Percentiles rank a stretch among this genome's conserved stretches.
These are phyloP conservation scores for Gastracanthus pulcherrimus DNA, from an alignment of 2,888 invertebrate genomes.

Conservation along the genomic window DNA sequence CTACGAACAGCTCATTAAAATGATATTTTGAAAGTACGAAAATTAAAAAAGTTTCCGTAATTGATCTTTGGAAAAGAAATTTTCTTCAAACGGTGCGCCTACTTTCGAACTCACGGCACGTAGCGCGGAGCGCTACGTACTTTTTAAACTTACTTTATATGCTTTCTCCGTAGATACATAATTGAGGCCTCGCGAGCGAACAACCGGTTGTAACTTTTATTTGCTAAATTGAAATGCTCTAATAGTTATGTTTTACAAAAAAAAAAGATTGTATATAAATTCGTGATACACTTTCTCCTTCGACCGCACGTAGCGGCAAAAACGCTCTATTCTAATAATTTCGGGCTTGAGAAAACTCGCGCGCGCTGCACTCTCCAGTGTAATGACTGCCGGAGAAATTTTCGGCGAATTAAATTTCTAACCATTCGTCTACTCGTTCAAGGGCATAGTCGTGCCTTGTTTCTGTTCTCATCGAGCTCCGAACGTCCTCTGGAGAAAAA, in stretches of 20 bases:
- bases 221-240: slow-evolving; percentile 52
- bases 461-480: not conserved
- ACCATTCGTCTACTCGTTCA: no score
- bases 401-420: not conserved
- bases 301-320: not conserved
- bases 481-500: no score
- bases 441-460: not conserved
- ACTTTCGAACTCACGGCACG: slow-evolving; percentile 44
- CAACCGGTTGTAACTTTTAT: slow-evolving; percentile 52
- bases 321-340: not conserved
- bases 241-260: slow-evolving; percentile 49
- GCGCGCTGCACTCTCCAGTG: not conserved
- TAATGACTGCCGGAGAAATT: not conserved
- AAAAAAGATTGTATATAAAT: slow-evolving; percentile 37
- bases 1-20: no score
- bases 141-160: slow-evolving; percentile 44
- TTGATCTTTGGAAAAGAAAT: slow-evolving; percentile 4
- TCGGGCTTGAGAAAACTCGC: not conserved
- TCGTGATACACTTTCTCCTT: slow-evolving; percentile 45
- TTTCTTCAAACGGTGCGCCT: slow-evolving; percentile 6
- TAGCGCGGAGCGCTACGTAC: slow-evolving; percentile 8
- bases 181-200: slow-evolving; percentile 51
- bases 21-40: not conserved
- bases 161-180: slow-evolving; percentile 52
- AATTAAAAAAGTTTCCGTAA: not conserved